These are phyloP conservation scores for Microctenopoma steveboyesi DNA, from an alignment of 2,797 vertebrate genomes.

Conservation along the genomic window DNA sequence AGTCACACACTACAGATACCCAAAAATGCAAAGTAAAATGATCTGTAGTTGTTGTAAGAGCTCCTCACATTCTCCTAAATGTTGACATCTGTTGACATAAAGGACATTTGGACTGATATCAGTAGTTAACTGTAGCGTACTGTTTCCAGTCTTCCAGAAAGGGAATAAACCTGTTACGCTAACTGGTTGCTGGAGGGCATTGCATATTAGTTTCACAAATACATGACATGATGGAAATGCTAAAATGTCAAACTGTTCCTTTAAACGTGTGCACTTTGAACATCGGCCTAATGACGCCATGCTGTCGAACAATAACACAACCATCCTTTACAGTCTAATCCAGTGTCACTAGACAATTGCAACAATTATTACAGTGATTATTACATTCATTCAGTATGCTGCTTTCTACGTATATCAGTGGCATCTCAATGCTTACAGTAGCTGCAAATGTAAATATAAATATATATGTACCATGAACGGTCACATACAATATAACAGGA, in stretches of 20 bases:
- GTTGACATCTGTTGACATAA: slow-evolving; percentile 61
- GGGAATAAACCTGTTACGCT: neutral
- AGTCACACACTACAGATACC: slow-evolving; percentile 42
- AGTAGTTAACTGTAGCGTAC: slow-evolving; percentile 36
- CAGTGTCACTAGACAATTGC: slow-evolving; percentile 12
- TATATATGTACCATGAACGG: neutral
- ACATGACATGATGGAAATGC: neutral
- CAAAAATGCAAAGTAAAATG: slow-evolving; percentile 25
- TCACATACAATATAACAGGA: slow-evolving; percentile 5
- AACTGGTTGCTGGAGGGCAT: neutral
- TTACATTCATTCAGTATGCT: slow-evolving; percentile 2
- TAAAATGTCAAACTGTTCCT: slow-evolving; percentile 11
- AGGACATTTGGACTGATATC: slow-evolving; percentile 49
- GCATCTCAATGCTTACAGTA: slow-evolving; percentile 1
- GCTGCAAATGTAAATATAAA: slow-evolving; percentile 20
- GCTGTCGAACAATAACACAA: slow-evolving; percentile 22
- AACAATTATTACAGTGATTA: neutral
- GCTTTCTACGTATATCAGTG: slow-evolving; percentile 4
- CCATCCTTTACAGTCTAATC: slow-evolving; percentile 14
- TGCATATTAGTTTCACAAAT: neutral
- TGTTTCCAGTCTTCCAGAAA: slow-evolving; percentile 16
- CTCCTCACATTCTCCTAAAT: slow-evolving; percentile 23
- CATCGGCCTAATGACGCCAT: slow-evolving; percentile 1
- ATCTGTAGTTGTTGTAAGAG: slow-evolving; percentile 35
- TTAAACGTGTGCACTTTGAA: slow-evolving; percentile 15